phyloP scores from a whole-genome alignment of 2,113 vertebrate genomes.

The Brachypteracias leptosomus region DNA sequence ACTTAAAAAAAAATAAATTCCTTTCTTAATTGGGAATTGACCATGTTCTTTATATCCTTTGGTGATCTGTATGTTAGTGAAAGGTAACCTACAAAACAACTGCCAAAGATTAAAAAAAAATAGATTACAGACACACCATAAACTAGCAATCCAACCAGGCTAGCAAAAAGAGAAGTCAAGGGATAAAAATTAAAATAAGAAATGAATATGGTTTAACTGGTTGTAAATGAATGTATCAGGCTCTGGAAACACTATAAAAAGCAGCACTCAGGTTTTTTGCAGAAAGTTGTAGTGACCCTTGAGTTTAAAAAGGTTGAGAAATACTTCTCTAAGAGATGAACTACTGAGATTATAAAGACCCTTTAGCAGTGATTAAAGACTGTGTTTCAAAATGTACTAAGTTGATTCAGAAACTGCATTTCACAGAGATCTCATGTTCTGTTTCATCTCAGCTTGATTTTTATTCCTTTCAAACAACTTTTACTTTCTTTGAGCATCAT shows the following conservation, averaged over 20 bases:
- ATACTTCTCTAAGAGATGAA: background rate
- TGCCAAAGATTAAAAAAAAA: background rate
- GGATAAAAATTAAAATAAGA: background rate
- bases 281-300: background rate
- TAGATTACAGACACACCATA: background rate
- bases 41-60: background rate
- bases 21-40: background rate
- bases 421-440: background rate
- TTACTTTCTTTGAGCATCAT: background rate
- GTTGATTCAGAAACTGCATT: background rate
- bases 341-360: background rate
- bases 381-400: background rate
- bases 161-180: background rate
- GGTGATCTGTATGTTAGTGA: background rate
- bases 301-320: background rate
- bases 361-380: background rate
- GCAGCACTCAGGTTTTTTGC: background rate
- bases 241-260: background rate
- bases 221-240: background rate
- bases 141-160: background rate
- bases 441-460: background rate
- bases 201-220: background rate
- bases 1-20: background rate
- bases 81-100: background rate
- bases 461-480: background rate